Base-by-base conservation (phyloP, 2,888 invertebrate genomes). In the Parnassius glacialis region DNA sequence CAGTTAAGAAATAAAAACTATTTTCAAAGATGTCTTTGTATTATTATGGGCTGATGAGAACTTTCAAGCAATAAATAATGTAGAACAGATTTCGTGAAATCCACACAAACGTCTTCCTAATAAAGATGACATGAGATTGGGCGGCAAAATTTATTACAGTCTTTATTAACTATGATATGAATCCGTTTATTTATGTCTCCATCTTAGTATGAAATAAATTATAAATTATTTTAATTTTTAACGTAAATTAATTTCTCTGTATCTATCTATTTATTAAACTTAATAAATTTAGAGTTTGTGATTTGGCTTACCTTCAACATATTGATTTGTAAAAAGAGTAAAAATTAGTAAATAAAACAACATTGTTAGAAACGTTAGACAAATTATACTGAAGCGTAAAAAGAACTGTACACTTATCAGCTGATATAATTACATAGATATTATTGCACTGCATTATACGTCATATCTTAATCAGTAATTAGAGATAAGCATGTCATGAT, bases 321-420 rank as follows among this genome's bases (percentile, higher is more conserved):
- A 48, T 50, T 65, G 61, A 52, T 52, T 52, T 50, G 62, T 45
- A 10, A 68, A 43, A 34, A 65, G 44, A 51, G 62, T 45, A 12
- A 68, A 9, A 25, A 68, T 9, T 20, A 67, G 25, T 55, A 66
- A 55, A 57, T 57, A 65, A 13, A 13, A 9, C 54, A 65, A 62
- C 68, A 70, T 68, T 7, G 47, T 63, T 9, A 10, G 34, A 25
- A 56, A 52, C 34, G 20, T 45, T 13, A 12, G 3, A 47, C 20
- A 43, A 45, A 25, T 53, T 2, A 44, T 16, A 63, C 61, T 52
- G 58, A 63, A 34, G 45, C 41, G 10, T 12, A 34, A 53, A 47
- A 20, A n/a, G 9, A 54, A 45, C 45, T 16, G 50, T n/a, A 57
- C 20, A 2, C 20, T 60, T 60, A 60, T 54, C 42, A 43, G 11